Evolutionary conservation across 2,888 invertebrate genomes (phyloP).

Genomic region (Resseliella maxima): DNA sequence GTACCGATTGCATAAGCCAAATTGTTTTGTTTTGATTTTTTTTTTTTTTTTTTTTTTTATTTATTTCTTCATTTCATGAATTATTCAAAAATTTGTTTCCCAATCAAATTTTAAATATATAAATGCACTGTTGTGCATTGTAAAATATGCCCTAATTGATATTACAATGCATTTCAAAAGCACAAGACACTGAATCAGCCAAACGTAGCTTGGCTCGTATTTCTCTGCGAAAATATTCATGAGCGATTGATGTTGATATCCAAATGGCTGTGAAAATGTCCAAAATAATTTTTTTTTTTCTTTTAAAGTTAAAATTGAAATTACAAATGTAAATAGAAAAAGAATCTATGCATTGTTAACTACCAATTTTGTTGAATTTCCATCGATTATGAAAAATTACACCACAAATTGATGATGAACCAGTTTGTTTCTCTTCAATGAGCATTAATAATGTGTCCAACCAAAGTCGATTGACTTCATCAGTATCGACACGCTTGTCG

Average conservation of each 20-base stretch:
- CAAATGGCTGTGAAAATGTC: constrained; percentile 8
- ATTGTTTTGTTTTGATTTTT: too few relatives aligned
- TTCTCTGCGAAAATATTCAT: constrained; percentile 11
- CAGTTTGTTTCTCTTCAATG: not conserved
- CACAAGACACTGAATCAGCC: not conserved
- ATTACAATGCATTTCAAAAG: not conserved
- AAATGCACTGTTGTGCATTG: too few relatives aligned
- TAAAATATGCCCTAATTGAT: too few relatives aligned
- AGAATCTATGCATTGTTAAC: not conserved
- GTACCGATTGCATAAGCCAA: too few relatives aligned
- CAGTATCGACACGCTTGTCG: not conserved
- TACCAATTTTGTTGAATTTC: constrained; percentile 32
- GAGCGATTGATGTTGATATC: not conserved
- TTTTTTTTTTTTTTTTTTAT: too few relatives aligned
- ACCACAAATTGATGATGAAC: not conserved
- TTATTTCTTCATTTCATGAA: too few relatives aligned
- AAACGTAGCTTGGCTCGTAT: not conserved
- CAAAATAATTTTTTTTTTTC: too few relatives aligned
- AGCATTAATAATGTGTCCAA: not conserved
- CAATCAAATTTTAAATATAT: too few relatives aligned
- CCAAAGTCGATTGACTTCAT: constrained; percentile 3
- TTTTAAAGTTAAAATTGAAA: too few relatives aligned
- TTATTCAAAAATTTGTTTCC: too few relatives aligned
- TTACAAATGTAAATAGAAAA: not conserved
- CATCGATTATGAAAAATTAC: constrained; percentile 5